phyloP scores from a whole-genome alignment of 2,113 vertebrate species.

The Phylloscopus whistleri region DNA sequence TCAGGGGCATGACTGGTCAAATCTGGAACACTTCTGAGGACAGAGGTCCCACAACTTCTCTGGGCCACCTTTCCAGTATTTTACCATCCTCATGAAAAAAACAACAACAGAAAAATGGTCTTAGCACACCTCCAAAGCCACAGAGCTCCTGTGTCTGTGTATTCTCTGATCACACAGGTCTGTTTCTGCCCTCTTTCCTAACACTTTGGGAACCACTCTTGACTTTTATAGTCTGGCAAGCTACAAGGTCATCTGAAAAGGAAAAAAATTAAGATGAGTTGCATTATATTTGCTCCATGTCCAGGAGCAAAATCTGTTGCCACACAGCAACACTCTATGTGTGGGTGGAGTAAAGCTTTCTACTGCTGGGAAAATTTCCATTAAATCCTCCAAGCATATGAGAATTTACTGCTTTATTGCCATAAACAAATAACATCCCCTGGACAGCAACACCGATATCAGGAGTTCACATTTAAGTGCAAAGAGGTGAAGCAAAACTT shows the following conservation, averaged over 20 bases:
- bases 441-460: background rate
- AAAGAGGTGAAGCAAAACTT: background rate
- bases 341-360: background rate
- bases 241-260: background rate
- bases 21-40: background rate
- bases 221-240: background rate
- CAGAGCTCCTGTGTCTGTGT: background rate
- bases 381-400: background rate
- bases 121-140: background rate
- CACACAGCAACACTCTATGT: background rate
- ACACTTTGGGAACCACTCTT: background rate
- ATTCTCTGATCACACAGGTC: background rate
- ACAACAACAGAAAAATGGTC: rapidly evolving
- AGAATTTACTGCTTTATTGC: constrained; percentile 3
- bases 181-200: background rate
- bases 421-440: background rate
- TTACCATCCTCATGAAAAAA: background rate
- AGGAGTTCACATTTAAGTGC: background rate
- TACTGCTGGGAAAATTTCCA: background rate
- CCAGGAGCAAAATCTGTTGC: background rate
- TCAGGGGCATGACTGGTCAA: background rate
- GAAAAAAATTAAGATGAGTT: background rate
- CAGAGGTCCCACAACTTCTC: background rate
- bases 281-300: background rate
- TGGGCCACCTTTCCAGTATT: background rate